phyloP scores from a whole-genome alignment of 1,140 invertebrate species.

The Phortica variegata region DNA sequence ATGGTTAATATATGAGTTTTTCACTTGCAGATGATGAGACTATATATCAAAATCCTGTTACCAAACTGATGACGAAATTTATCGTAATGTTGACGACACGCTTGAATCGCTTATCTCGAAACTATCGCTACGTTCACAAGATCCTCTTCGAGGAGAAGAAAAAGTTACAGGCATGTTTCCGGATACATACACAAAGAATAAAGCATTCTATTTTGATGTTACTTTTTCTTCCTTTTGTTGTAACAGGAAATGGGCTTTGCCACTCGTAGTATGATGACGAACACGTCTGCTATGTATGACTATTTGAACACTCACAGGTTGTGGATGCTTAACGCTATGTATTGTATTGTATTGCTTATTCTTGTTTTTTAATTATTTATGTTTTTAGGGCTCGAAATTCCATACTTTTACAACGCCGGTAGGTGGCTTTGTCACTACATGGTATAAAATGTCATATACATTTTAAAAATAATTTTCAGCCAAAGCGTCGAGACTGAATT shows the following conservation, averaged over 20 bases:
- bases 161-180: too few species aligned
- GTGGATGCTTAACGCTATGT: background rate
- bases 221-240: background rate
- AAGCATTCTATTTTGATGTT: constrained; percentile 36
- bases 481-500: constrained; percentile 16
- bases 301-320: background rate
- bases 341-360: background rate
- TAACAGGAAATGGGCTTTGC: background rate
- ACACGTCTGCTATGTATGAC: background rate
- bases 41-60: constrained; percentile 27
- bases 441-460: background rate
- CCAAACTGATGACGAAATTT: constrained; percentile 26
- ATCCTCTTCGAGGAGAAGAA: constrained; percentile 38
- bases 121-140: constrained; percentile 39
- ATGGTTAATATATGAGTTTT: too few species aligned
- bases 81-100: constrained; percentile 27
- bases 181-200: constrained; percentile 39
- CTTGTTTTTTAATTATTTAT: background rate
- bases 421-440: background rate
- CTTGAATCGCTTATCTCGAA: constrained; percentile 32
- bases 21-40: constrained; percentile 28
- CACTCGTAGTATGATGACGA: too few species aligned
- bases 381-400: too few species aligned
- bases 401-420: too few species aligned
- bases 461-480: constrained; percentile 14